Evolutionary conservation across 2,797 vertebrate genomes (phyloP).

Genomic region (Acanthurus lineatus): DNA sequence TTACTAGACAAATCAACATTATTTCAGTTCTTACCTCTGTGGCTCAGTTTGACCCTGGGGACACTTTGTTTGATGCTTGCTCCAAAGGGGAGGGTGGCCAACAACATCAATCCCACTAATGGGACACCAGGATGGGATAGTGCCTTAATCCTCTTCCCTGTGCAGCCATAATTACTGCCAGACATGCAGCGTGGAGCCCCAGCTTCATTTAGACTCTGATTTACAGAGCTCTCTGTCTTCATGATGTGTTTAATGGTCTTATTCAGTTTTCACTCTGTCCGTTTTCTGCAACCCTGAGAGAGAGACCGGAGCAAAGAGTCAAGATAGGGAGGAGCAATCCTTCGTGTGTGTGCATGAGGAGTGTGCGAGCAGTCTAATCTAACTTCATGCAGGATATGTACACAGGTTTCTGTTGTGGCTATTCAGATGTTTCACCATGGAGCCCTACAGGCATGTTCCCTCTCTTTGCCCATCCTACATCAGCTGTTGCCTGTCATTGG

Average conservation of each 20-base stretch:
- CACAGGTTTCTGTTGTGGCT: slow-evolving; percentile 64
- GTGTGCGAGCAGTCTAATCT: slow-evolving; percentile 59
- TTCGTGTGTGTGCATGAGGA: slow-evolving; percentile 44
- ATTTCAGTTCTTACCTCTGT: slow-evolving; percentile 90
- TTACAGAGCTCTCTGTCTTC: slow-evolving; percentile 60
- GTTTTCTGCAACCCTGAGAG: slow-evolving; percentile 71
- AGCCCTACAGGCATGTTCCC: slow-evolving; percentile 80
- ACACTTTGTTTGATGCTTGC: slow-evolving; percentile 91
- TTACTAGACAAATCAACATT: slow-evolving; percentile 2
- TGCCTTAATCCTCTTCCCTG: slow-evolving; percentile 76
- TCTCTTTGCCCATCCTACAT: slow-evolving; percentile 68
- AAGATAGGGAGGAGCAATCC: slow-evolving; percentile 74
- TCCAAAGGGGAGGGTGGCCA: slow-evolving; percentile 83
- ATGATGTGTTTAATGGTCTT: slow-evolving; percentile 61
- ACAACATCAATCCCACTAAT: slow-evolving; percentile 84
- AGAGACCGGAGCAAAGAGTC: slow-evolving; percentile 67
- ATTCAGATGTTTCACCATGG: slow-evolving; percentile 84
- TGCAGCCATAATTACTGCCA: slow-evolving; percentile 65
- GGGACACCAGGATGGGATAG: slow-evolving; percentile 75
- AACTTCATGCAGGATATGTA: slow-evolving; percentile 65
- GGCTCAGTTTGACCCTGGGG: slow-evolving; percentile 92
- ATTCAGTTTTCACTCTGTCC: slow-evolving; percentile 62
- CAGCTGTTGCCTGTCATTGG: slow-evolving; percentile 75
- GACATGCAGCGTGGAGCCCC: slow-evolving; percentile 50
- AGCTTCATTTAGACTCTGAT: slow-evolving; percentile 46